Evolutionary conservation across 2,888 invertebrate species (phyloP), one percentile per base, ranked within the genome.

Genomic region (Epinotia brunnichana): DNA sequence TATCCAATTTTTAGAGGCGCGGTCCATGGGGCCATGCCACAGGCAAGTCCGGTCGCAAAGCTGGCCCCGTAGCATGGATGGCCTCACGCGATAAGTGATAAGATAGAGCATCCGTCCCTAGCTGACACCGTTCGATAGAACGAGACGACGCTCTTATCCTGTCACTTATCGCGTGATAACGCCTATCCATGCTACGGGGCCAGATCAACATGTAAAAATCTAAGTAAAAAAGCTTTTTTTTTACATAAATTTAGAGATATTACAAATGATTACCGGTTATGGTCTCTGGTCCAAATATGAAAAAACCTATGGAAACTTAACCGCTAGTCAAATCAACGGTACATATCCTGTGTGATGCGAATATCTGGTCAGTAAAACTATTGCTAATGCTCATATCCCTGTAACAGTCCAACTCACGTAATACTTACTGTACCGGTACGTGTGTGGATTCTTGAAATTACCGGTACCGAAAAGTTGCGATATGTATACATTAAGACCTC

Each of bases 261-360:
- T 4, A 13, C 48, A 4, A 15, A 48, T 35, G 4, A 13, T 53
- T 62, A 48, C 62, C 62, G 62, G 62, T 62, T 48, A 62, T 2
- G 48, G 29, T 48, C 15, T 29, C 51, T 44, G 19, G 24, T 41
- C 41, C 39, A 62, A 70, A 70, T 64, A 66, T 70, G 59, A 66
- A 59, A 60, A 56, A 29, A 56, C 66, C 51, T 73, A 63, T 59
- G 68, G 73, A 53, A 69, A 68, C 56, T 69, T 56, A 70, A 71
- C 68, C 51, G 73, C 73, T 73, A 73, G 73, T 73, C 73, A 73
- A 72, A 48, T 67, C 61, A 48, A 63, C 53, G 63, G 68, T 63
- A 57, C 62, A 54, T 59, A 57, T 73, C 41, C 48, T 68, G 19
- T 24, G 69, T 73, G 68, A 70, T 69, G 75, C 73, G 68, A 73